Evolutionary conservation across 2,797 vertebrate species (phyloP).

Genomic region (Micropoecilia bifurca): DNA sequence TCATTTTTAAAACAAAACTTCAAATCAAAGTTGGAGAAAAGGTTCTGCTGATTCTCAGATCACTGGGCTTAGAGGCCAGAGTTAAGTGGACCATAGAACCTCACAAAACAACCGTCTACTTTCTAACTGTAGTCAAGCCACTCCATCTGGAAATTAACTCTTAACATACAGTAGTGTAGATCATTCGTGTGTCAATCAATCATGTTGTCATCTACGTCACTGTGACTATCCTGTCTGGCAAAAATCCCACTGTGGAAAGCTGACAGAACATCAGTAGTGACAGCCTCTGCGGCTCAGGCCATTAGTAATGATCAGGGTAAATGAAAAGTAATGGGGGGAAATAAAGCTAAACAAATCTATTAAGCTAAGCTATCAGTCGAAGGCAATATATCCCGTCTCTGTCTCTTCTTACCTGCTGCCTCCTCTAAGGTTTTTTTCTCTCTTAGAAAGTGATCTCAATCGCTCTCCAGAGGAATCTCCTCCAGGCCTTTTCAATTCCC

Average conservation of each 20-base stretch:
- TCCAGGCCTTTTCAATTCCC: no score
- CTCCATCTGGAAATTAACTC: no score
- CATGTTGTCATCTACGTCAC: no score
- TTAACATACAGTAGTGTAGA: no score
- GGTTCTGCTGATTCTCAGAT: background rate
- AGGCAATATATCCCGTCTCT: background rate
- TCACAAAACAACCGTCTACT: background rate
- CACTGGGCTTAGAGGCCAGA: no score
- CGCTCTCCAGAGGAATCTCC: constrained; percentile 12
- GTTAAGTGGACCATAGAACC: background rate
- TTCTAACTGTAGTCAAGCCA: no score
- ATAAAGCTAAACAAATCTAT: no score
- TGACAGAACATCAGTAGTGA: background rate
- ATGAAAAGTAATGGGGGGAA: no score
- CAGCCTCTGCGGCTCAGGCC: background rate
- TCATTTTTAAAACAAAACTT: background rate
- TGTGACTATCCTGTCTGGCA: no score
- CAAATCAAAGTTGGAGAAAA: background rate
- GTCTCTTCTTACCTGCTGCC: background rate
- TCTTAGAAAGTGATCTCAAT: constrained; percentile 19
- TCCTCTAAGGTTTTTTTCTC: background rate
- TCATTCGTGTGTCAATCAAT: no score
- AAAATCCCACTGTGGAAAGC: background rate
- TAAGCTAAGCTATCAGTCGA: background rate
- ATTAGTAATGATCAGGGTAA: no score